Evolutionary conservation across 2,797 vertebrate species (phyloP).

Genomic region (Notoglanidium macrostoma): DNA sequence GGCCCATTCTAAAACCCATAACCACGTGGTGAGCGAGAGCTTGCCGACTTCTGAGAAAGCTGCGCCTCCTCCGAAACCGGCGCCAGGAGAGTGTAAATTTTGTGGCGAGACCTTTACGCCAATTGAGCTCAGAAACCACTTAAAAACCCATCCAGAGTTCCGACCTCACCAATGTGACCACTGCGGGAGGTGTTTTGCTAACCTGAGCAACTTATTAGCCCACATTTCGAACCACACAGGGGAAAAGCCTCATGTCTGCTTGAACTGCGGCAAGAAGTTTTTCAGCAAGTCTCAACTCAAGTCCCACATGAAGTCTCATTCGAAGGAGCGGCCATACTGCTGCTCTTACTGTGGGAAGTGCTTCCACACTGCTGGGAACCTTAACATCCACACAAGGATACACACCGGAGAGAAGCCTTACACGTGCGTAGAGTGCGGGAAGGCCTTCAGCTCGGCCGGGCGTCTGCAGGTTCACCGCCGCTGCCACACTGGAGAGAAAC

Average conservation of each 20-base stretch:
- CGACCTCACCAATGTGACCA: conserved; percentile 67
- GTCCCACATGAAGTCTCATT: conserved; percentile 69
- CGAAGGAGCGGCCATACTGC: conserved; percentile 64
- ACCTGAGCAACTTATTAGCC: conserved; percentile 59
- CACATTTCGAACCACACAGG: conserved; percentile 63
- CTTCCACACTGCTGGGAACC: conserved; percentile 68
- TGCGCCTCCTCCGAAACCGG: conserved; percentile 63
- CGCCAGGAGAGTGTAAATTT: conserved; percentile 66
- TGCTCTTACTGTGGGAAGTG: conserved; percentile 73
- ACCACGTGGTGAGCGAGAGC: conserved; percentile 31
- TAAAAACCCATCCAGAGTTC: conserved; percentile 64
- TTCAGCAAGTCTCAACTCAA: conserved; percentile 69
- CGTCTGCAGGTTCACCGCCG: conserved; percentile 75
- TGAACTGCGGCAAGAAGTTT: conserved; percentile 71
- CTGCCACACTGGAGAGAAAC: conserved; percentile 69
- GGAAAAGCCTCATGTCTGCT: conserved; percentile 69
- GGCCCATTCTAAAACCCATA: conserved; percentile 43
- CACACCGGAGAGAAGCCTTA: conserved; percentile 75
- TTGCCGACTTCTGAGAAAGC: conserved; percentile 54
- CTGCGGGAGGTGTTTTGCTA: conserved; percentile 67
- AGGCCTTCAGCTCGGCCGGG: conserved; percentile 69
- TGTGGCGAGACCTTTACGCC: conserved; percentile 68
- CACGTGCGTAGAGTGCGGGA: conserved; percentile 69
- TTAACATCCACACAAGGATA: conserved; percentile 72
- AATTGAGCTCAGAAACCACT: conserved; percentile 71